phyloP scores from a whole-genome alignment of 2,888 invertebrate species.

The Drosophila sordidapex region DNA sequence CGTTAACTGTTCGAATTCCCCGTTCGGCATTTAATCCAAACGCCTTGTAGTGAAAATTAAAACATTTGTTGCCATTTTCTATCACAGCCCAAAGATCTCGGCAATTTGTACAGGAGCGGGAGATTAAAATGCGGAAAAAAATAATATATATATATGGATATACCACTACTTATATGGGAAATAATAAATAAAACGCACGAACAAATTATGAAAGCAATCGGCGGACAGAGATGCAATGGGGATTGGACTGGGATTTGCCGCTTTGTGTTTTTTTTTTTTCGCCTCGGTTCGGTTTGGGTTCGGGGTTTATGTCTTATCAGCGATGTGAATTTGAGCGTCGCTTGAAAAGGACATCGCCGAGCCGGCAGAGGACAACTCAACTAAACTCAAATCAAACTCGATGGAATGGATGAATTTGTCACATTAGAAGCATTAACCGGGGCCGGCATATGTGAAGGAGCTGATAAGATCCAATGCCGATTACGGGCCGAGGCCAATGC shows the following conservation, averaged over 20 bases:
- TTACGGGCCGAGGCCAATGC: conserved; percentile 44
- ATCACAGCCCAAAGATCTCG: conserved; percentile 56
- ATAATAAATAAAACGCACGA: conserved; percentile 59
- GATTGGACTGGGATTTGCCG: neutral
- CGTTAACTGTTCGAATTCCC: conserved; percentile 10
- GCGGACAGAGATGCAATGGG: conserved; percentile 22
- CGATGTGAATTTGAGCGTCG: conserved; percentile 72
- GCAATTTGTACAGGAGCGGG: conserved; percentile 56
- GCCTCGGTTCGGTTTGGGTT: neutral
- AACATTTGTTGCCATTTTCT: conserved; percentile 77
- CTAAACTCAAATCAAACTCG: conserved; percentile 29
- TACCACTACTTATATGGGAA: conserved; percentile 2
- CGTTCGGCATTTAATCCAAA: conserved; percentile 26
- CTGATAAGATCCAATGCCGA: conserved; percentile 66
- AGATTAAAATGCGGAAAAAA: conserved; percentile 59
- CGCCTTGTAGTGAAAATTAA: conserved; percentile 54
- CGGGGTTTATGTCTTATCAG: conserved; percentile 63
- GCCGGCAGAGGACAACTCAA: conserved; percentile 19
- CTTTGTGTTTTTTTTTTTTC: neutral
- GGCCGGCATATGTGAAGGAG: conserved; percentile 62
- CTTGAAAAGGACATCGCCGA: conserved; percentile 58
- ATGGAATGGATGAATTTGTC: conserved; percentile 74
- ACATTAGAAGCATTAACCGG: conserved; percentile 68
- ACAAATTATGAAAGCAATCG: conserved; percentile 62
- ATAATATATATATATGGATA: neutral